phyloP scores from a whole-genome alignment of 2,797 vertebrate species.

The Emydoidea blandingii region DNA sequence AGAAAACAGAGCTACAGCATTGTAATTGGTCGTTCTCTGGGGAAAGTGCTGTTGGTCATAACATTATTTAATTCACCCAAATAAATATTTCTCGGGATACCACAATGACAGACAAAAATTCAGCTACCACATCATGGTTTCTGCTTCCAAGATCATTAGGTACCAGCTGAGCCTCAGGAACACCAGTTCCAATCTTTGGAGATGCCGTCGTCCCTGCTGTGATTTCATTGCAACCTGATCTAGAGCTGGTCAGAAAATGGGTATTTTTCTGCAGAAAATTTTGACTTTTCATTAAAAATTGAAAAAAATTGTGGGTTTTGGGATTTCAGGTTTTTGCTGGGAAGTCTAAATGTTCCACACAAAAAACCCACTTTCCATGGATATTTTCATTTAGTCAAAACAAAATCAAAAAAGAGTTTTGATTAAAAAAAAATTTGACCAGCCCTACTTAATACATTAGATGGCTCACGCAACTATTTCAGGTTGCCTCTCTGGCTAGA shows the following conservation, averaged over 20 bases:
- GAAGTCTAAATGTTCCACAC: accelerated
- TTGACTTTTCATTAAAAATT: not conserved
- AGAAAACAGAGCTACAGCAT: not conserved
- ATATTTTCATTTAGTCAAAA: not conserved
- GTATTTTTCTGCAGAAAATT: not conserved
- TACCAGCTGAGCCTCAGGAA: not conserved
- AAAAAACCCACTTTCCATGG: not conserved
- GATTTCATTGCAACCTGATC: not conserved
- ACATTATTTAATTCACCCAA: not conserved
- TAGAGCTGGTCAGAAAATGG: not conserved
- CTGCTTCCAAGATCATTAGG: not conserved
- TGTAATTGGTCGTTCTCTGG: not conserved
- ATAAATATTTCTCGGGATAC: not conserved
- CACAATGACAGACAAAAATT: not conserved
- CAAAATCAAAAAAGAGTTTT: not conserved
- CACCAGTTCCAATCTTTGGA: not conserved
- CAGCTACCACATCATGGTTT: not conserved
- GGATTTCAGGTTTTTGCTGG: not conserved
- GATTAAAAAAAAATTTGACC: not conserved
- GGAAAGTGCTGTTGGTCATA: not conserved
- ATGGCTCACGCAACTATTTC: not conserved
- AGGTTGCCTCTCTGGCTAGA: not conserved
- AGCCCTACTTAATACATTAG: not conserved
- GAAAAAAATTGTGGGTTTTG: accelerated
- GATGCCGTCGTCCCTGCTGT: not conserved